phyloP scores from a whole-genome alignment of 2,797 vertebrate species.

The Megalops cyprinoides region DNA sequence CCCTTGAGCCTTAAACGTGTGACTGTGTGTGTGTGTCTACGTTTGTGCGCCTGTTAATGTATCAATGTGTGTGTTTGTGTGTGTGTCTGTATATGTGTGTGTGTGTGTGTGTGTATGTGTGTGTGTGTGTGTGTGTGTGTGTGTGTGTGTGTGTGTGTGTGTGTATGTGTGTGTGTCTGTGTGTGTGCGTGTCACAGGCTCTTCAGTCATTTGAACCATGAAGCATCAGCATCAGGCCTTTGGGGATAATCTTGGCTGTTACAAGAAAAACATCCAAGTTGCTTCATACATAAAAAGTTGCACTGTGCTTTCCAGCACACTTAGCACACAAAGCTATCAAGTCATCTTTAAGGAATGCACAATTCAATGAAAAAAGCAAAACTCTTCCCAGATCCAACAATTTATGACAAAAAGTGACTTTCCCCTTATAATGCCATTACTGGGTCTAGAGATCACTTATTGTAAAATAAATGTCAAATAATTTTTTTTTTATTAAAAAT shows the following conservation, averaged over 20 bases:
- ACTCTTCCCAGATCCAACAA: not conserved
- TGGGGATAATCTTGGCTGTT: too few species aligned
- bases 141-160: slow-evolving; percentile 1
- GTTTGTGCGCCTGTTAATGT: not conserved
- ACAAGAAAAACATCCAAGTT: too few species aligned
- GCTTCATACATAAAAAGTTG: too few species aligned
- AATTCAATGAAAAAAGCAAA: not conserved
- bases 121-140: not conserved
- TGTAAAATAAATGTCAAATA: not conserved
- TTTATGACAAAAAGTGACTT: not conserved
- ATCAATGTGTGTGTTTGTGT: not conserved
- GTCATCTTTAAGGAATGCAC: not conserved
- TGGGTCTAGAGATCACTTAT: not conserved
- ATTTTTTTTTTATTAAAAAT: too few species aligned
- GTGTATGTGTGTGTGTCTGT: not conserved
- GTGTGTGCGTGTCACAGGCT: too few species aligned
- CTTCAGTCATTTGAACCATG: too few species aligned
- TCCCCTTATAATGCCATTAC: not conserved
- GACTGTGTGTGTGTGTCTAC: not conserved
- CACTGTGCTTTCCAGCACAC: not conserved
- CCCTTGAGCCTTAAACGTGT: not conserved
- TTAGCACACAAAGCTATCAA: not conserved
- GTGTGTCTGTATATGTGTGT: slow-evolving; percentile 1
- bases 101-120: not conserved
- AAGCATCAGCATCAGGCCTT: too few species aligned